Base-by-base conservation (phyloP, 2,797 vertebrate species). In the Selene dorsalis region DNA sequence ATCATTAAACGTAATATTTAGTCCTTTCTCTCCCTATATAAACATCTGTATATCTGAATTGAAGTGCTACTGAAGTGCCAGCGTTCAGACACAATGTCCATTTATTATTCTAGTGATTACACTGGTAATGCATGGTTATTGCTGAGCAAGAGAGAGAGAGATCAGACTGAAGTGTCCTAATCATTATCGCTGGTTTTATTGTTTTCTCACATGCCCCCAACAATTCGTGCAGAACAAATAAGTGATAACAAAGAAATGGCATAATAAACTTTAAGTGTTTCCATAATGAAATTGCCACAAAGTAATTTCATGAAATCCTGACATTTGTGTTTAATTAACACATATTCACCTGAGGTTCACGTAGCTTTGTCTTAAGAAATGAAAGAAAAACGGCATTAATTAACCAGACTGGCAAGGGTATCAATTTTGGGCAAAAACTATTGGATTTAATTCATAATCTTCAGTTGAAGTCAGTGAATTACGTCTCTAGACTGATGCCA, bases 371-470 rank as follows among this genome's bases (percentile, higher is more conserved):
- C 39, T 48, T 55, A 82, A 79, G 64, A 83, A 86, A 69, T 76
- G 8, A 66, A 84, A 79, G 73, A 69, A 76, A 85, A 82, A 75
- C 52, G 57, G 53, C 68, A 69, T 82, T 83, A 71, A 89, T 90
- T 86, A 88, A 74, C 16, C 12, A 63, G 45, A 52, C 43, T 41
- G 75, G 63, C 60, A 74, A 66, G 77, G 62, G 73, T 74, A 60
- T 45, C 35, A 56, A 75, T 84, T 65, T 77, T 16, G 47, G 35
- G 9, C 61, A 76, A 56, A 77, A 58, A 83, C 50, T 73, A 70
- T 78, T 60, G 75, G 64, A 88, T 82, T 88, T 73, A 81, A 86
- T 68, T 52, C 59, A 57, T 77, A 80, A 85, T 83, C 76, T 80
- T 68, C 20, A 43, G 5, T 12, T 74, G 53, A 35, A 82, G 69